Base-by-base conservation (phyloP, 2,797 vertebrate genomes). In the Arrhamphus sclerolepis region DNA sequence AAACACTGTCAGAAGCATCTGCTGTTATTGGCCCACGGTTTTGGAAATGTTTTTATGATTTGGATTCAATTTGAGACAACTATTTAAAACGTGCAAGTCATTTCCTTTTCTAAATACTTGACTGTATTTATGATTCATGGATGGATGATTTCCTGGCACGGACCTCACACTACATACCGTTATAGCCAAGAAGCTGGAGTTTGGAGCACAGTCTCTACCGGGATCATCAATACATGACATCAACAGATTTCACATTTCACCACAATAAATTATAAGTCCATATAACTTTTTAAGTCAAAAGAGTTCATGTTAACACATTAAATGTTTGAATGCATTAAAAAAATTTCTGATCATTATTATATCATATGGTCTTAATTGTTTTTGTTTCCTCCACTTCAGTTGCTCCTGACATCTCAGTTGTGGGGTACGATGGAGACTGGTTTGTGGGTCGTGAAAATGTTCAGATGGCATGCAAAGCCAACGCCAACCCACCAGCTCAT, bases 351-450 rank as follows among this genome's bases (percentile, higher is more conserved):
- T 11, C 31, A 11, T 34, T 34, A n/a, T n/a, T n/a, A n/a, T n/a
- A n/a, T n/a, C n/a, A n/a, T 29, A 29, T 10, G 31, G 9, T 44
- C 42, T 46, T 14, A 46, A 20, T 46, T 51, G 5, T 41, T 18
- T 52, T 21, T 49, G 11, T 51, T 46, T 26, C 21, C 5, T 14
- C 24, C 10, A 58, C 80, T 84, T 22, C 83, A 98, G 97, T 95
- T 92, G 94, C 96, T 52, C 98, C 98, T 52, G 96, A 98, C 83
- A 95, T 99, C 84, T 93, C 94, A 16, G 92, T 98, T 59, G 93
- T 95, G 77, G 98, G 97, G 16, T 98, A 97, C 77, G 96, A 98
- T 87, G 95, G 94, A 40, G 96, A 98, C 89, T 99, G 98, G 98
- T 95, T 94, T 75, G 91, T 96, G 54, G 96, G 98, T 72, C 93